Evolutionary conservation across 2,797 vertebrate genomes (phyloP).

Genomic region (Gastrophryne carolinensis): DNA sequence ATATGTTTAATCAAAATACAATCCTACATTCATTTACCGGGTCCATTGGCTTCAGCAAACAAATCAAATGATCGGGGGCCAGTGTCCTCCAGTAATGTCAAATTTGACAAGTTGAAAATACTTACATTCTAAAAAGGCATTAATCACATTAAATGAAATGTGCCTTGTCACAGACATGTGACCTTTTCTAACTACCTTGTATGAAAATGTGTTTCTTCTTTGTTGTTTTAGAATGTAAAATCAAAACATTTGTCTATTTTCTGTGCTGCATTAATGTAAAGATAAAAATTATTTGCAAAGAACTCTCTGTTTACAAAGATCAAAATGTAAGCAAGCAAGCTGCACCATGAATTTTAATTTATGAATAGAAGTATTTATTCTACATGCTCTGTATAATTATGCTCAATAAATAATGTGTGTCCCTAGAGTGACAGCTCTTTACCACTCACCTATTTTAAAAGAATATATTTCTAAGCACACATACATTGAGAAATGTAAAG

Average conservation of each 20-base stretch:
- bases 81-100: slow-evolving; percentile 19
- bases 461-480: slow-evolving; percentile 59
- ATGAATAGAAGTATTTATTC: slow-evolving; percentile 33
- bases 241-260: slow-evolving; percentile 15
- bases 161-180: not conserved
- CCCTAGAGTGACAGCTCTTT: slow-evolving; percentile 46
- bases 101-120: slow-evolving; percentile 10
- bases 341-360: slow-evolving; percentile 32
- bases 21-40: not conserved
- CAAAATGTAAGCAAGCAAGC: slow-evolving; percentile 18
- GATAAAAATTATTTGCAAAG: slow-evolving; percentile 18
- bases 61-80: not conserved
- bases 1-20: no score
- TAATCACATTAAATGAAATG: not conserved
- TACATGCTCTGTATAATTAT: slow-evolving; percentile 40
- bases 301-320: slow-evolving; percentile 27
- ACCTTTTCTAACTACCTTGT: not conserved
- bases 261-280: slow-evolving; percentile 27
- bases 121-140: slow-evolving; percentile 24
- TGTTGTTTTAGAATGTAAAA: not conserved
- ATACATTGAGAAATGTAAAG: slow-evolving; percentile 54
- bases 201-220: not conserved
- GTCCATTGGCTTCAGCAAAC: not conserved
- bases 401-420: slow-evolving; percentile 28
- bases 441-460: slow-evolving; percentile 50